Conservation (phyloP, 1,140 invertebrate genomes). For the Rhagoletis zephyria region DNA sequence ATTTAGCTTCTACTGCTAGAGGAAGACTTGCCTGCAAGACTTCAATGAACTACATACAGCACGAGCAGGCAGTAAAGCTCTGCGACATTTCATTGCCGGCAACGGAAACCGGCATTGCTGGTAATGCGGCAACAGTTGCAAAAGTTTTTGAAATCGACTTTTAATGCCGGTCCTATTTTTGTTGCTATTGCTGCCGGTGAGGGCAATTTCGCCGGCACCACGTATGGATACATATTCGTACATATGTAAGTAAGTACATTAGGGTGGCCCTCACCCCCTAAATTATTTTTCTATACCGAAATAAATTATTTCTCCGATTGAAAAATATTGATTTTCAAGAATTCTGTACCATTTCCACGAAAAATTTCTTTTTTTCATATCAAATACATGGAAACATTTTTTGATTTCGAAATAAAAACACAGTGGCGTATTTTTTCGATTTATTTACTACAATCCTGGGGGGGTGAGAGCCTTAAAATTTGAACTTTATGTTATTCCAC, state of each 20-base stretch:
- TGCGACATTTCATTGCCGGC: neutral
- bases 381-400: too few relatives aligned
- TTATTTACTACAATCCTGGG: too few relatives aligned
- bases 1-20: neutral
- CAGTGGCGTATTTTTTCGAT: too few relatives aligned
- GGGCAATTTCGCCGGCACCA: conserved; percentile 16
- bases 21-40: neutral
- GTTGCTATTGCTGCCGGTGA: neutral
- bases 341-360: too few relatives aligned
- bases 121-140: neutral
- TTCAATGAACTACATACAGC: conserved; percentile 1
- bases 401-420: too few relatives aligned
- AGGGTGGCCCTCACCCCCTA: too few relatives aligned
- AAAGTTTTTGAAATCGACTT: neutral
- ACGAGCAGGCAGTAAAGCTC: neutral
- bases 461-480: too few relatives aligned
- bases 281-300: too few relatives aligned
- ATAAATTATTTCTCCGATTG: too few relatives aligned
- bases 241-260: neutral
- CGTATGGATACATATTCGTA: neutral
- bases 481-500: too few relatives aligned
- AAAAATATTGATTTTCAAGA: too few relatives aligned
- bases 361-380: too few relatives aligned
- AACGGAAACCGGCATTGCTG: conserved; percentile 20
- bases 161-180: neutral